Percentiles rank a stretch among this genome's conserved stretches.
These are phyloP conservation scores for Sesamia inferens DNA, from an alignment of 2,888 invertebrate species.

Conservation along the genomic window DNA sequence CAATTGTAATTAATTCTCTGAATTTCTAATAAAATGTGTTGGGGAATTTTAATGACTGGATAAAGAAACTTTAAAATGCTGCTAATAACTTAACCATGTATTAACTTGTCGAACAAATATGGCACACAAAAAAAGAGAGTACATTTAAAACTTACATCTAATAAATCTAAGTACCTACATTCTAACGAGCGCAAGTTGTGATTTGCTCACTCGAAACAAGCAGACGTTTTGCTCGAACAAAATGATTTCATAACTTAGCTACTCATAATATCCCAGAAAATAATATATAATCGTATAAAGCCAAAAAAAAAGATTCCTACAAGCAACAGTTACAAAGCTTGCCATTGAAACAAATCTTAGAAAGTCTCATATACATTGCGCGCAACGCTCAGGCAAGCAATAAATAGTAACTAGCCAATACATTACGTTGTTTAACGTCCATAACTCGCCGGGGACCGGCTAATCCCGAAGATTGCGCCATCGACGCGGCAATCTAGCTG, in stretches of 20 bases:
- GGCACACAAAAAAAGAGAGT: too few species aligned
- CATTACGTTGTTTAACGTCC: conserved; percentile 60
- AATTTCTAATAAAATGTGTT: background rate
- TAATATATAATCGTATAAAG: background rate
- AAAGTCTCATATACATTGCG: conserved; percentile 44
- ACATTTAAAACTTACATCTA: too few species aligned
- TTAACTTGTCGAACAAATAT: too few species aligned
- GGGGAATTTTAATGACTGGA: too few species aligned
- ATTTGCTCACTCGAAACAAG: too few species aligned
- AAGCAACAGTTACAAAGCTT: conserved; percentile 54
- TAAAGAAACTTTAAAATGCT: too few species aligned
- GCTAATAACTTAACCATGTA: too few species aligned
- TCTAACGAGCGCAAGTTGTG: too few species aligned
- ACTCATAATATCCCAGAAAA: background rate
- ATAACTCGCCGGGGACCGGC: conserved; percentile 59
- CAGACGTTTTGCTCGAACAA: too few species aligned
- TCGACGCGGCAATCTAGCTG: conserved; percentile 58
- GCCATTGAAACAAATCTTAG: conserved; percentile 53
- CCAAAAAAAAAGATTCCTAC: conserved; percentile 3
- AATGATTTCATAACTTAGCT: background rate
- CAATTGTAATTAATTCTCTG: conserved; percentile 10
- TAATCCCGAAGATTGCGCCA: conserved; percentile 63
- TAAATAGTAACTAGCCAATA: conserved; percentile 63
- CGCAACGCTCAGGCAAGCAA: conserved; percentile 51
- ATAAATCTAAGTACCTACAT: too few species aligned